Evolutionary conservation across 2,113 vertebrate species (phyloP), one percentile per base, ranked within the genome.

Genomic region (Physeter macrocephalus): DNA sequence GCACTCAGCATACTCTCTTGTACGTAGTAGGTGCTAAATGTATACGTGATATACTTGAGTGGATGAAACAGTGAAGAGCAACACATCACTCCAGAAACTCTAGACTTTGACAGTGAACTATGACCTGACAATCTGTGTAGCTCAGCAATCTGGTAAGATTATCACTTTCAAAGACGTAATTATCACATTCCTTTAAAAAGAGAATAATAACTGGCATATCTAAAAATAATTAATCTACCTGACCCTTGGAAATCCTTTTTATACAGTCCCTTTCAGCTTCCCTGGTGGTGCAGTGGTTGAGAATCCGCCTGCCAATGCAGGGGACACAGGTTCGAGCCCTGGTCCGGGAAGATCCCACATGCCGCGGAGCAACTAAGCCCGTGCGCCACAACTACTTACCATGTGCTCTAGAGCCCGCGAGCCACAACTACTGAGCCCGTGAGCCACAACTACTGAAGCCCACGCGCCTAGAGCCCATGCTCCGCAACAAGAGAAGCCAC

Each of bases 41-140:
- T 17, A 85, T 25, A 72, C 6, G 15, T 29, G 34, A 80, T 12
- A 27, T 8, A 77, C 59, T 6, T 14, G 10, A 83, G 23, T 52
- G 41, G 88, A 83, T 87, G 52, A 96, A 96, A 69, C 29, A 52
- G n/a, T 9, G 54, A 82, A 49, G 3, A 64, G 8, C 49, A 82
- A 81, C 81, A 95, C 29, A 75, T 34, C 90, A 71, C 46, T 95
- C 74, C 88, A 34, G 8, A 94, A 93, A 89, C 61, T 80, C 46
- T 61, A 80, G 89, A 94, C 96, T 95, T 31, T 89, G 67, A 91
- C 85, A 96, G 72, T 46, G 96, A 94, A 95, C 95, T 78, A 69
- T 89, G 96, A 93, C 90, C 89, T 1, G 7, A 69, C 18, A 78
- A 92, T 41, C 43, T 36, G 78, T 67, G 57, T 0, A 91, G 62